Evolutionary conservation across 2,888 invertebrate species (phyloP).

Genomic region (Homarus gammarus): DNA sequence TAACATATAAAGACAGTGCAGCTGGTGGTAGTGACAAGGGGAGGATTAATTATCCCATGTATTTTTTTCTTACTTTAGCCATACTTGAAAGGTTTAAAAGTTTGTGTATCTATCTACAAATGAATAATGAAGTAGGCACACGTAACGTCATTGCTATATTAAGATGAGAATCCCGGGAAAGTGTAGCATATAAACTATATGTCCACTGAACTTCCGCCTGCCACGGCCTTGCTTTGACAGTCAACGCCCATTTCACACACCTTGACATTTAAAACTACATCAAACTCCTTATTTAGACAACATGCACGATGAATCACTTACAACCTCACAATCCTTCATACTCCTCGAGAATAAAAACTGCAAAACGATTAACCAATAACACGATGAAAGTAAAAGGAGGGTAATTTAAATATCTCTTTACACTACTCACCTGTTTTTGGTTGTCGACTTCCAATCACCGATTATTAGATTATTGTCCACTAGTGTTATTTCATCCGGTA

Average conservation of each 20-base stretch:
- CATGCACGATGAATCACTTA: background rate
- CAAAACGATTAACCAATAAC: background rate
- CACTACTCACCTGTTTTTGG: conserved; percentile 64
- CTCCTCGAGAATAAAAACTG: background rate
- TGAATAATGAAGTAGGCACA: too few species aligned
- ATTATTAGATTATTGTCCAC: conserved; percentile 71
- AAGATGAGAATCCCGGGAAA: too few species aligned
- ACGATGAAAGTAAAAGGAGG: conserved; percentile 23
- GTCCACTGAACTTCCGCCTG: background rate
- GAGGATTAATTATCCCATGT: too few species aligned
- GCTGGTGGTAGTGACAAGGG: too few species aligned
- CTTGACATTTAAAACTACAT: background rate
- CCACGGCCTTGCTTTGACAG: background rate
- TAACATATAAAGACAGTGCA: too few species aligned
- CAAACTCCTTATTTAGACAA: background rate
- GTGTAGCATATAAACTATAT: too few species aligned
- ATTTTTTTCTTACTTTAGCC: too few species aligned
- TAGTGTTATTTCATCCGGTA: conserved; percentile 54
- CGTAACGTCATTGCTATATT: too few species aligned
- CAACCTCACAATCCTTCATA: background rate
- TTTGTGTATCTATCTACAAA: too few species aligned
- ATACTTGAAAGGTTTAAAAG: too few species aligned
- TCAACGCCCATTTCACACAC: background rate
- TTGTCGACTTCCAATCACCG: conserved; percentile 57
- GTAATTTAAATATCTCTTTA: conserved; percentile 18